phyloP scores from a whole-genome alignment of 2,113 vertebrate genomes.

The Corynorhinus townsendii region DNA sequence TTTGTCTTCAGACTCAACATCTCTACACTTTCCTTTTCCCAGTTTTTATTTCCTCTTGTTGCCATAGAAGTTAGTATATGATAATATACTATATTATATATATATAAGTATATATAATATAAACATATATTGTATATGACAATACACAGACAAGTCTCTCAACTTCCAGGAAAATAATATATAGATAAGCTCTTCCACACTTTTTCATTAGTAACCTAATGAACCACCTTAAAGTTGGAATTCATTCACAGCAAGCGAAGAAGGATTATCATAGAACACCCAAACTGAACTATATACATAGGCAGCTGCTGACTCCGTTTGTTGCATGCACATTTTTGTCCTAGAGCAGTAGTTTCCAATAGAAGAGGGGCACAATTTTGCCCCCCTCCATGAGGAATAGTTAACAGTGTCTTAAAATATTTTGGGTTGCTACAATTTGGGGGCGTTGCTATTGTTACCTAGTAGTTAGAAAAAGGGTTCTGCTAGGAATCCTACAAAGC shows the following conservation, averaged over 20 bases:
- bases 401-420: neutral
- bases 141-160: neutral
- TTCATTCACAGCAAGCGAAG: neutral
- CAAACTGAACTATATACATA: neutral
- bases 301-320: neutral
- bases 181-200: neutral
- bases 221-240: neutral
- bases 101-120: neutral
- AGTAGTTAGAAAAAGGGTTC: neutral
- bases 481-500: neutral
- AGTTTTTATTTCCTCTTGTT: neutral
- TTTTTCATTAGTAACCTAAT: neutral
- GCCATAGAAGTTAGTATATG: neutral
- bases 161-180: neutral
- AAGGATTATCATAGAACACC: fast-evolving
- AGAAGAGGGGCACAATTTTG: fast-evolving
- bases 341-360: neutral
- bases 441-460: neutral
- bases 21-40: neutral
- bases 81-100: neutral
- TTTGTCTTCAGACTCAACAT: neutral
- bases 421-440: neutral
- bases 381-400: too few species aligned
- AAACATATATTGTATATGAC: neutral
- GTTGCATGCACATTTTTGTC: neutral